phyloP scores from a whole-genome alignment of 1,140 invertebrate genomes.

The Pseudomyrmex cubaensis region DNA sequence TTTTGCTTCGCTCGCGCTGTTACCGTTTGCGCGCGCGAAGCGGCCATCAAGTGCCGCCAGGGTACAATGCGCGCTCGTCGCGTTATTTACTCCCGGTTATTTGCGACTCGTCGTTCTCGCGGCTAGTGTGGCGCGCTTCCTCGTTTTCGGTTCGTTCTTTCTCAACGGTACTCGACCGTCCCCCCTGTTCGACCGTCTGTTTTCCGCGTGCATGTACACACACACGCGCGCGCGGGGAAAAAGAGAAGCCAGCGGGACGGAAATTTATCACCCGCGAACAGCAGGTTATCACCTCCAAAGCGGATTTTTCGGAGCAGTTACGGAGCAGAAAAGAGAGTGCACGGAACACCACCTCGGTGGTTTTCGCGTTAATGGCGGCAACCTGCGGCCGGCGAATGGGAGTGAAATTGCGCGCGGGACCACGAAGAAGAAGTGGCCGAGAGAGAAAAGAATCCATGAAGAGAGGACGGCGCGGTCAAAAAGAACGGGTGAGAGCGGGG shows the following conservation, averaged over 20 bases:
- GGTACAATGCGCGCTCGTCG: background rate
- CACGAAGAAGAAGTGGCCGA: background rate
- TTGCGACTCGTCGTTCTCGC: conserved; percentile 49
- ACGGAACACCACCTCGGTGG: conserved; percentile 13
- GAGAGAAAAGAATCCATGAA: background rate
- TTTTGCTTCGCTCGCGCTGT: conserved; percentile 11
- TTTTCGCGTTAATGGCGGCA: conserved; percentile 60
- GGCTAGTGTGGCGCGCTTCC: background rate
- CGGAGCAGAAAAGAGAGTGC: conserved; percentile 22
- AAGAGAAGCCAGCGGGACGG: conserved; percentile 15
- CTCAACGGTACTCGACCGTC: background rate
- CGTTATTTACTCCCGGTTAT: conserved; percentile 66
- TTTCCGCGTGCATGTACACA: background rate
- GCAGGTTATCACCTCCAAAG: conserved; percentile 59
- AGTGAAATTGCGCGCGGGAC: conserved; percentile 13
- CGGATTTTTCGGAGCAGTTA: conserved; percentile 61
- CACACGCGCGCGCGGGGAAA: background rate
- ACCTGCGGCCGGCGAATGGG: conserved; percentile 22
- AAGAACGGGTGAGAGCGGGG: background rate
- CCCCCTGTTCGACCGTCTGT: background rate
- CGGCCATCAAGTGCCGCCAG: background rate
- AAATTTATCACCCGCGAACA: conserved; percentile 67
- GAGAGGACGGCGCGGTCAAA: conserved; percentile 8
- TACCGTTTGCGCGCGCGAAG: conserved; percentile 51
- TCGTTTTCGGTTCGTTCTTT: conserved; percentile 32